Conservation (phyloP, 2,113 vertebrate genomes). For the Paradoxurus hermaphroditus region DNA sequence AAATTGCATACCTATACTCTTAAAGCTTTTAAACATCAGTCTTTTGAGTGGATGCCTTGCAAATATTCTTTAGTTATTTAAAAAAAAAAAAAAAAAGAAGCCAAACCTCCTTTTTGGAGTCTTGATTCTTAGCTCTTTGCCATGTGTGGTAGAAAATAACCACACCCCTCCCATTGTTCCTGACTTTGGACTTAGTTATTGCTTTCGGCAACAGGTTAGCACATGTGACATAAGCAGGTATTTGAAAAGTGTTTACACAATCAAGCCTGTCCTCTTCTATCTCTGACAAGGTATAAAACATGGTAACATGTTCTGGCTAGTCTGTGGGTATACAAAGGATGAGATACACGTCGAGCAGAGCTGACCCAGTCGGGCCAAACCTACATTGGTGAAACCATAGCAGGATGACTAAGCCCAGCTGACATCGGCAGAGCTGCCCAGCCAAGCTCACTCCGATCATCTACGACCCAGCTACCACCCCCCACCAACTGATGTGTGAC, state of each 20-base stretch:
- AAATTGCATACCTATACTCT: background rate
- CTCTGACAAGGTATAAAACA: background rate
- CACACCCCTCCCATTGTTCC: background rate
- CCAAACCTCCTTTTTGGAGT: background rate
- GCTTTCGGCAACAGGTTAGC: background rate
- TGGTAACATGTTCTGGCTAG: background rate
- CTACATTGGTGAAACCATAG: background rate
- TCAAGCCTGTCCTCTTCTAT: background rate
- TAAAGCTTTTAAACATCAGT: background rate
- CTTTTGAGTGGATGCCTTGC: background rate
- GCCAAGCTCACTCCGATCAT: background rate
- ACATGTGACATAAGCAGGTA: background rate
- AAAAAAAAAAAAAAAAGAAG: background rate
- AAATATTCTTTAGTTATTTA: background rate
- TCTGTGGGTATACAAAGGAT: background rate
- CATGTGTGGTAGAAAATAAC: background rate
- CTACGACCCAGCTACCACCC: background rate
- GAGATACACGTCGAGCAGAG: background rate
- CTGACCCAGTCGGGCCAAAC: background rate
- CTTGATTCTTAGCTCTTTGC: background rate
- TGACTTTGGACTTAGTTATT: slow-evolving; percentile 13
- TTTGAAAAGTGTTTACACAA: background rate
- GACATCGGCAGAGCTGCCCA: background rate
- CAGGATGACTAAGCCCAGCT: background rate
- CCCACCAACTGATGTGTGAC: background rate